Conservation (phyloP, 92 coral and sea anemone species). For the Hydrozoanthus gracilis region DNA sequence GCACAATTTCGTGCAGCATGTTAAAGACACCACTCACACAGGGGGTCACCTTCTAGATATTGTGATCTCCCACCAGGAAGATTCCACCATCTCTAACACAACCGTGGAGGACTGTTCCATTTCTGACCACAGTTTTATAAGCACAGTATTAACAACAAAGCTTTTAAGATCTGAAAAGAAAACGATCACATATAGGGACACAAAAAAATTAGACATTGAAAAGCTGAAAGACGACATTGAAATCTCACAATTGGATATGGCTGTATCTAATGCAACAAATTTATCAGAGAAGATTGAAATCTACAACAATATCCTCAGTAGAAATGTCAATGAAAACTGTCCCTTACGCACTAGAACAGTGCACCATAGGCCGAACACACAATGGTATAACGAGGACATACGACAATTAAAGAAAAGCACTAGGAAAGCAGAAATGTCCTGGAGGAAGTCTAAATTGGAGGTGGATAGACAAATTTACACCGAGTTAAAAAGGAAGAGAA, state of each 20-base stretch:
- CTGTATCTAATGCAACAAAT: background rate
- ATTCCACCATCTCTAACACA: background rate
- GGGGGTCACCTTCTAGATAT: background rate
- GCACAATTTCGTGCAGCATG: background rate
- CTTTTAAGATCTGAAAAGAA: background rate
- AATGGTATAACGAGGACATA: background rate
- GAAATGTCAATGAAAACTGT: background rate
- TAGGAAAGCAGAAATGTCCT: background rate
- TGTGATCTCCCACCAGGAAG: background rate
- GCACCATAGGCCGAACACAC: background rate
- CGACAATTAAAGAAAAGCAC: background rate
- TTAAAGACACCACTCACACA: background rate
- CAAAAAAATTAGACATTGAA: background rate
- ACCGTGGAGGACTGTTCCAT: background rate
- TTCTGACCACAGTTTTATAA: background rate
- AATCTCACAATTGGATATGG: background rate
- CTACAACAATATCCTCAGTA: background rate
- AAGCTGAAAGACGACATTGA: background rate
- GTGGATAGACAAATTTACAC: background rate
- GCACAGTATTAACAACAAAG: background rate
- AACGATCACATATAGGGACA: background rate
- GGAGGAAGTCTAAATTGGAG: background rate
- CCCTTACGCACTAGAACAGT: background rate
- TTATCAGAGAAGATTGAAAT: background rate
- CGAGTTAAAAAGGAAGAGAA: background rate